A percentile compares a stretch with the other conserved stretches of the same genome.
These are phyloP conservation scores for Myotis brandtii DNA, from an alignment of 2,113 vertebrate genomes.

Conservation along the genomic window DNA sequence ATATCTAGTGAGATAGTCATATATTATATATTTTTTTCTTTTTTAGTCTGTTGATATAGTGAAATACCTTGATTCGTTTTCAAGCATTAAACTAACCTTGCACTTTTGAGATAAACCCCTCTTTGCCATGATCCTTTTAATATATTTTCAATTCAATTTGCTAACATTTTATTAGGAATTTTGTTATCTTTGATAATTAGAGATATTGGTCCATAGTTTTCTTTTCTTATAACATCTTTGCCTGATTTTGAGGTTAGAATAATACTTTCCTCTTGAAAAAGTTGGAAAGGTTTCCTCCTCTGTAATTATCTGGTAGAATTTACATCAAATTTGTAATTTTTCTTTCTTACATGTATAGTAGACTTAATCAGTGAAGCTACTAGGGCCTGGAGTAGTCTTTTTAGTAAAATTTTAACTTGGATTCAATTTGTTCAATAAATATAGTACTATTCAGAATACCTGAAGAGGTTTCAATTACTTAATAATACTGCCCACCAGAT, in stretches of 20 bases:
- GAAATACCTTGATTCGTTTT: slow-evolving; percentile 5
- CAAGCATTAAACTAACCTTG: background rate
- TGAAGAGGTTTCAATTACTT: background rate
- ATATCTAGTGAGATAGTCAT: background rate
- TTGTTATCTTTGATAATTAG: background rate
- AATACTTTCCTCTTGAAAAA: background rate
- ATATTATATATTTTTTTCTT: background rate
- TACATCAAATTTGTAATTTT: background rate
- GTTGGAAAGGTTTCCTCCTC: background rate
- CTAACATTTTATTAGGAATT: background rate
- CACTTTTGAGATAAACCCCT: background rate
- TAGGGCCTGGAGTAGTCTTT: background rate
- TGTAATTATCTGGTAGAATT: slow-evolving; percentile 16
- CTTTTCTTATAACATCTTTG: background rate
- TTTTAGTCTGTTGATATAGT: background rate
- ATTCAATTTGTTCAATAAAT: slow-evolving; percentile 11
- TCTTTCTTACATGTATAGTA: background rate
- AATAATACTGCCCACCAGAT: background rate
- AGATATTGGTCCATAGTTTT: background rate
- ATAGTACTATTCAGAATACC: background rate
- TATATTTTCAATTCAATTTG: background rate
- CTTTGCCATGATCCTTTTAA: background rate
- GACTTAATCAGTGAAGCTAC: background rate
- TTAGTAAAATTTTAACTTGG: background rate
- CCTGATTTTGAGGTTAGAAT: background rate